phyloP scores from a whole-genome alignment of 1,140 invertebrate species.

The Tachypleus tridentatus region DNA sequence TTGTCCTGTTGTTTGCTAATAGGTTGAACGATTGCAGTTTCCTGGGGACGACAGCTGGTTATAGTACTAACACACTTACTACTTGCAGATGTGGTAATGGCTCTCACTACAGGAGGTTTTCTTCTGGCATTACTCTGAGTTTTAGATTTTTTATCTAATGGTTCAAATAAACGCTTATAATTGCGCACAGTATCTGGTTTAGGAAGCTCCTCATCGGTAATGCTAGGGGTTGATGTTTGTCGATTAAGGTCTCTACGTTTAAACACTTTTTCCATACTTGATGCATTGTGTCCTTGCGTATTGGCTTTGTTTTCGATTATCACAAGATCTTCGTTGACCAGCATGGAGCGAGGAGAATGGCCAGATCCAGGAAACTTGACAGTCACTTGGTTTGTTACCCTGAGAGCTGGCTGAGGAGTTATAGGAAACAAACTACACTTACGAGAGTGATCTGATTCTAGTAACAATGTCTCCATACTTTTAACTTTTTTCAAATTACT shows the following conservation, averaged over 20 bases:
- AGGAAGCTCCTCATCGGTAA: conserved; percentile 64
- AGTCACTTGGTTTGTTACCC: too few relatives aligned
- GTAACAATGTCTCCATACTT: too few relatives aligned
- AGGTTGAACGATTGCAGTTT: not conserved
- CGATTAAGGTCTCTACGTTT: not conserved
- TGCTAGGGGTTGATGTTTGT: conserved; percentile 12
- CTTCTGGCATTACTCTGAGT: not conserved
- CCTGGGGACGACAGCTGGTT: not conserved
- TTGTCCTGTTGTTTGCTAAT: not conserved
- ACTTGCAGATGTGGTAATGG: conserved; percentile 18
- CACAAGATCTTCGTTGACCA: conserved; percentile 35
- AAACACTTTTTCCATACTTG: not conserved
- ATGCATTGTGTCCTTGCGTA: conserved; percentile 8
- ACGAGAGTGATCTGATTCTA: too few relatives aligned
- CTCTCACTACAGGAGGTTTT: conserved; percentile 10
- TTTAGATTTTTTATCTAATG: not conserved
- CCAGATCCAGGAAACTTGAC: too few relatives aligned
- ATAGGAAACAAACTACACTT: too few relatives aligned
- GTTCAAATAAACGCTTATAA: conserved; percentile 68
- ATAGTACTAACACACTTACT: not conserved
- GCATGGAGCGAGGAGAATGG: conserved; percentile 12
- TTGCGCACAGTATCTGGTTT: conserved; percentile 73
- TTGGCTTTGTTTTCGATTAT: conserved; percentile 33
- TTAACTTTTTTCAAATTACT: too few relatives aligned
- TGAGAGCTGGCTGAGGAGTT: too few relatives aligned